Conservation (phyloP, 2,888 invertebrate genomes). For the Cloeon dipterum region DNA sequence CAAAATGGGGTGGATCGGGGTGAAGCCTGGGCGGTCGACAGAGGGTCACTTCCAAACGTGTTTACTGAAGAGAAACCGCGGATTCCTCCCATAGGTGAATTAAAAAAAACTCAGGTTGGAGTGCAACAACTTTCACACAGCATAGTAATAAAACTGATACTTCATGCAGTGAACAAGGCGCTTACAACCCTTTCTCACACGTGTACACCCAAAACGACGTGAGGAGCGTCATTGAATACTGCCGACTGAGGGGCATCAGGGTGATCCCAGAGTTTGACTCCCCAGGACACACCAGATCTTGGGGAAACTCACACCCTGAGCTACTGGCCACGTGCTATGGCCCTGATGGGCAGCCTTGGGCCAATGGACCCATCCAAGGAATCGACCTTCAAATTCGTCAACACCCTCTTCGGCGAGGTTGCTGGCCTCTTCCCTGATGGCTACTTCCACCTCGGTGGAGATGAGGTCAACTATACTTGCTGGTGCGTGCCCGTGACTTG, state of each 20-base stretch:
- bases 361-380: conserved; percentile 56
- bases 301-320: conserved; percentile 53
- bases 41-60: too few relatives aligned
- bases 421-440: conserved; percentile 47
- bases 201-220: conserved; percentile 42
- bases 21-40: too few relatives aligned
- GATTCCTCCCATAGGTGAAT: too few relatives aligned
- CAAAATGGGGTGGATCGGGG: too few relatives aligned
- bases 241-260: conserved; percentile 57
- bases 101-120: too few relatives aligned
- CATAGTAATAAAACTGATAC: too few relatives aligned
- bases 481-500: too few relatives aligned
- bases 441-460: conserved; percentile 80
- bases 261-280: conserved; percentile 81
- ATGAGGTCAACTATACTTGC: conserved; percentile 66
- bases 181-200: conserved; percentile 33
- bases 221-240: conserved; percentile 45
- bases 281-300: conserved; percentile 70
- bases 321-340: conserved; percentile 51
- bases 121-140: too few relatives aligned
- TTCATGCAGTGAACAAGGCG: conserved; percentile 41
- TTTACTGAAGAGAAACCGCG: too few relatives aligned
- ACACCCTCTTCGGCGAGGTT: conserved; percentile 43
- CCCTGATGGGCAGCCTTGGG: conserved; percentile 31
- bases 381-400: conserved; percentile 39